A percentile compares a stretch with the other conserved stretches of the same genome.
Conservation (phyloP, 2,797 vertebrate genomes). For the Lepidocolaptes lacrymiger region DNA sequence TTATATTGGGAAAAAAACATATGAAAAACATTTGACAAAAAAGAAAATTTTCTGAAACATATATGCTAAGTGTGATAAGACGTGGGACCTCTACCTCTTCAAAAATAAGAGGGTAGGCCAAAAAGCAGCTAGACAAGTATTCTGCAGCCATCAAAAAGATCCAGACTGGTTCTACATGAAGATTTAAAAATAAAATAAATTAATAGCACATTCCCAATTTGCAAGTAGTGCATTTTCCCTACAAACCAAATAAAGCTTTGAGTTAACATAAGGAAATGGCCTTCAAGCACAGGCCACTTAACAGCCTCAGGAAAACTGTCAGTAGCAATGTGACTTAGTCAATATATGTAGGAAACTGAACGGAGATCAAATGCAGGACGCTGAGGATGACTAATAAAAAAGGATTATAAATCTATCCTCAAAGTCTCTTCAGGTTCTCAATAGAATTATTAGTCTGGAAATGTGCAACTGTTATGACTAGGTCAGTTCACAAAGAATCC, state of each 20-base stretch:
- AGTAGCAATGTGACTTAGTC: neutral
- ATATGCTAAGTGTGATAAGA: neutral
- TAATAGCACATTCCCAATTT: neutral
- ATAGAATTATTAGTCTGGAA: constrained; percentile 29
- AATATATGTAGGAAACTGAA: neutral
- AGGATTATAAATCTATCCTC: constrained; percentile 15
- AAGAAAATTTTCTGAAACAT: neutral
- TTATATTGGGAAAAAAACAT: neutral
- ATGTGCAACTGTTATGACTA: constrained; percentile 27
- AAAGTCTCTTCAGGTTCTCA: constrained; percentile 2
- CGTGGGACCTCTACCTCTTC: neutral
- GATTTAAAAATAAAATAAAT: neutral
- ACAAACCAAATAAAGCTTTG: neutral
- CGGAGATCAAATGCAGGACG: constrained; percentile 5
- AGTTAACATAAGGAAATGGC: neutral
- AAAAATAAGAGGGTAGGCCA: neutral
- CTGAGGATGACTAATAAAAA: neutral
- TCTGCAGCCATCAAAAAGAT: neutral
- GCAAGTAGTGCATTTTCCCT: neutral
- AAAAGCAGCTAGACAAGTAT: neutral
- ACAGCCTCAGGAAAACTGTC: neutral
- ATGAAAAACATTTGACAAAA: neutral
- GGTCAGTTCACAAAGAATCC: constrained; percentile 43
- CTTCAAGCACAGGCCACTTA: neutral
- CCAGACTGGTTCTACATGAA: neutral